A percentile compares a stretch with the other conserved stretches of the same genome.
Evolutionary conservation across 2,888 invertebrate genomes (phyloP).

Genomic region (Rhingia campestris): DNA sequence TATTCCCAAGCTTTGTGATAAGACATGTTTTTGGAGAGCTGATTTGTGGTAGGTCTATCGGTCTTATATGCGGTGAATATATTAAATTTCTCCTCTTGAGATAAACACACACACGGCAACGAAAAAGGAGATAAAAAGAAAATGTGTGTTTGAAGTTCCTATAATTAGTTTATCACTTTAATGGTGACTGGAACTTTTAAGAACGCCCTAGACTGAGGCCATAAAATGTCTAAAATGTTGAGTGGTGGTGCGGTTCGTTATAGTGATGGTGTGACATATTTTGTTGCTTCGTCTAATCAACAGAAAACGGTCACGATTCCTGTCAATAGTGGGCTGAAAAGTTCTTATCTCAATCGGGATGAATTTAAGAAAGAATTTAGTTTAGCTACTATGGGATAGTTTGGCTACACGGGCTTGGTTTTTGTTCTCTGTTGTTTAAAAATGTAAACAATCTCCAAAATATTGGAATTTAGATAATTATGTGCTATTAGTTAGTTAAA

Average conservation of each 20-base stretch:
- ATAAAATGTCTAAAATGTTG: neutral
- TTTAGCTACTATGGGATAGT: neutral
- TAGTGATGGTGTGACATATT: neutral
- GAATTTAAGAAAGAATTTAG: neutral
- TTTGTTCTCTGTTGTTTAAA: too few species aligned
- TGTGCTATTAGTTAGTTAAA: too few species aligned
- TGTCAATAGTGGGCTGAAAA: neutral
- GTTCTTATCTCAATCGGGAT: neutral
- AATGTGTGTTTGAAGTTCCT: neutral
- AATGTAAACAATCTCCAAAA: too few species aligned
- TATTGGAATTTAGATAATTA: too few species aligned
- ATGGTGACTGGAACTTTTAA: neutral
- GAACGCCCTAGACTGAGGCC: neutral
- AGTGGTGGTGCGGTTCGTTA: neutral
- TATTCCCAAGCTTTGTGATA: constrained; percentile 19
- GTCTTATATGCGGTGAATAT: neutral
- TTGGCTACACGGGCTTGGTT: too few species aligned
- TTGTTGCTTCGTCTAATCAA: neutral
- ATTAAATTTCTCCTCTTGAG: constrained; percentile 15
- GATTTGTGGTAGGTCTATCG: constrained; percentile 53
- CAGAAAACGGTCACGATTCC: neutral
- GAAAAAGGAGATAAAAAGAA: constrained; percentile 1
- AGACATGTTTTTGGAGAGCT: constrained; percentile 20
- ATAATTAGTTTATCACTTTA: constrained; percentile 18
- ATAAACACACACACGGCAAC: neutral